Evolutionary conservation across 2,113 vertebrate species (phyloP), one percentile per base, ranked within the genome.

Genomic region (Porphyrio hochstetteri): DNA sequence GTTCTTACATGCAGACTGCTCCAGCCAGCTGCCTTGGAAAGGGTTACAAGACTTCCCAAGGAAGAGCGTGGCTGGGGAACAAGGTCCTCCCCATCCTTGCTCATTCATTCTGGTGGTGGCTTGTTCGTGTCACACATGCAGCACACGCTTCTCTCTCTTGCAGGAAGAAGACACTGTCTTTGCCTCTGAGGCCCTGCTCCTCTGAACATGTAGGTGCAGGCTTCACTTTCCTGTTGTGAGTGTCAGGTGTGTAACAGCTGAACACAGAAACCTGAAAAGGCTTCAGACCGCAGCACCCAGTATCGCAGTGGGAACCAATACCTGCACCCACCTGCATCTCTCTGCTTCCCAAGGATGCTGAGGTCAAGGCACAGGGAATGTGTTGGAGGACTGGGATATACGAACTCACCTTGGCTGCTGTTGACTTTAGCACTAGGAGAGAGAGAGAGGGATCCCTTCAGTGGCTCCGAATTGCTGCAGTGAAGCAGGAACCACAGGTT

Each of bases 141-240:
- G 65, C 48, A n/a, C 64, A 12, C 4, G 0, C 42, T 80, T 82
- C 87, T 25, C 7, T 27, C 50, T 27, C 38, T 48, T 23, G 44
- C 48, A 56, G 71, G 88, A 63, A 44, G 90, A 20, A 44, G 90
- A 17, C 83, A 13, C 8, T 7, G 64, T 6, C 90, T 96, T 64
- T 90, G 90, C 79, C 92, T 83, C 79, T 42, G 38, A 90, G 93
- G 85, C 63, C 52, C 68, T 63, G 55, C 75, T 93, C 15, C 71
- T 92, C 92, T 75, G 76, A 81, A 60, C 90, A 2, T 96, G 95
- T 78, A 94, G 82, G 69, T 16, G 71, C 94, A 96, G 60, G 96
- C 88, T 94, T 48, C 52, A 33, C 64, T 94, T 74, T 13, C 35
- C 85, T 78, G 36, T 2, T 83, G 90, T n/a, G 87, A 33, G 67